These are phyloP conservation scores for Urophycis tenuis DNA, from an alignment of 2,797 vertebrate genomes.

Conservation along the genomic window DNA sequence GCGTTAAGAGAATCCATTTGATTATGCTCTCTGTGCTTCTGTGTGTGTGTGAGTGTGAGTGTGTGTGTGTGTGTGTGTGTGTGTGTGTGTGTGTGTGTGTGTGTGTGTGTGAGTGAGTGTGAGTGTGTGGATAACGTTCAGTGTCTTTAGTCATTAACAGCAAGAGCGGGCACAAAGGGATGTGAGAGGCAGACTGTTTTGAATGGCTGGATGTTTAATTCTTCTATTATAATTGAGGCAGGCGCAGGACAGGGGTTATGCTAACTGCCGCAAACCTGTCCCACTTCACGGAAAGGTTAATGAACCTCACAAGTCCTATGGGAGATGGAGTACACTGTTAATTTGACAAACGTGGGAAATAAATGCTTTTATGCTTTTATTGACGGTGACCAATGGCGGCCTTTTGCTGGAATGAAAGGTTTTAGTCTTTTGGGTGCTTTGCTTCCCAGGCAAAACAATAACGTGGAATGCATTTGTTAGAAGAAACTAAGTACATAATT, in stretches of 20 bases:
- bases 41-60: background rate
- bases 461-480: constrained; percentile 78
- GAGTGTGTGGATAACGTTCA: constrained; percentile 67
- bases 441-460: constrained; percentile 76
- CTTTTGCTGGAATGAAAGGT: constrained; percentile 84
- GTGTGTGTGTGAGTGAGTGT: constrained; percentile 46
- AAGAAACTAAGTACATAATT: constrained; percentile 86
- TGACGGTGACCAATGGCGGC: constrained; percentile 81
- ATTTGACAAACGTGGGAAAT: constrained; percentile 85
- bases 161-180: constrained; percentile 71
- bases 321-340: constrained; percentile 84
- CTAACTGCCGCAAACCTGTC: constrained; percentile 77
- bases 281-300: constrained; percentile 81
- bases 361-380: constrained; percentile 88
- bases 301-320: constrained; percentile 80
- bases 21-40: constrained; percentile 42
- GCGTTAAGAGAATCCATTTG: constrained; percentile 56
- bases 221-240: constrained; percentile 83
- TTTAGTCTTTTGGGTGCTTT: constrained; percentile 80
- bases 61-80: background rate
- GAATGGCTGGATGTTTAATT: constrained; percentile 78
- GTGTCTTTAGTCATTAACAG: constrained; percentile 74
- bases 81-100: background rate
- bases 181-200: constrained; percentile 74
- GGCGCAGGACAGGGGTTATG: constrained; percentile 77